A percentile compares a stretch with the other conserved stretches of the same genome.
Evolutionary conservation across 2,113 vertebrate species (phyloP).

Genomic region (Periophthalmodon schlosseri): DNA sequence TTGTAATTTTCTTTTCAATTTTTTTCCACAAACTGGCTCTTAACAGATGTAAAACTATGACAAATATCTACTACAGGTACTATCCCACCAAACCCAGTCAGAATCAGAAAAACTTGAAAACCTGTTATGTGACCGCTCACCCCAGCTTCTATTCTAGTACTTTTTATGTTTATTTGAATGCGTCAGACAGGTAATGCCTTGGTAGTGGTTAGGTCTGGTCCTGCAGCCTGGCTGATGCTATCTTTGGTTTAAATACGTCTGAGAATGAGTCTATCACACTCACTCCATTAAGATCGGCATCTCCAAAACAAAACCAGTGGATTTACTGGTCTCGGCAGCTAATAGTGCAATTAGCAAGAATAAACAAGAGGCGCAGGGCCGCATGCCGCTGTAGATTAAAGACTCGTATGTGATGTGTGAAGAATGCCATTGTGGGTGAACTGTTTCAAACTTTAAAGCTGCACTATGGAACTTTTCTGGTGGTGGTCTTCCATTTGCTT

Average conservation of each 20-base stretch:
- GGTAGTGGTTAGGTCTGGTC: constrained; percentile 37
- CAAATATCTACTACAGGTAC: too few relatives aligned
- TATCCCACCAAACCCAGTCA: too few relatives aligned
- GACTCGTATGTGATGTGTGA: constrained; percentile 4
- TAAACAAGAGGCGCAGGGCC: constrained; percentile 28
- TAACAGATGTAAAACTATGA: too few relatives aligned
- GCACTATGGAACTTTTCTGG: too few relatives aligned
- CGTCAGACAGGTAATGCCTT: constrained; percentile 50
- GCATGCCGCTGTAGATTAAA: constrained; percentile 34
- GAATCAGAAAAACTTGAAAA: too few relatives aligned
- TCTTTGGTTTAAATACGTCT: constrained; percentile 38
- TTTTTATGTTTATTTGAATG: constrained; percentile 55
- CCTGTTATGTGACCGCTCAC: too few relatives aligned
- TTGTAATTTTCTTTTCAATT: too few relatives aligned
- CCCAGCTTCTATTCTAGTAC: background rate
- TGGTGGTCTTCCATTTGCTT: too few relatives aligned
- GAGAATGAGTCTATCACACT: constrained; percentile 49
- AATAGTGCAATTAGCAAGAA: constrained; percentile 49
- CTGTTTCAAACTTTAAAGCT: too few relatives aligned
- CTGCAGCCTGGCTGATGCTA: constrained; percentile 49
- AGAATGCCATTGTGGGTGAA: background rate
- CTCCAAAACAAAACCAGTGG: constrained; percentile 54
- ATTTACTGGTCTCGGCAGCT: constrained; percentile 31
- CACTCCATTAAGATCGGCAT: constrained; percentile 70
- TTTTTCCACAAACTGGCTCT: too few relatives aligned